phyloP scores from a whole-genome alignment of 2,113 vertebrate genomes.

The Anser brachyrhynchus region DNA sequence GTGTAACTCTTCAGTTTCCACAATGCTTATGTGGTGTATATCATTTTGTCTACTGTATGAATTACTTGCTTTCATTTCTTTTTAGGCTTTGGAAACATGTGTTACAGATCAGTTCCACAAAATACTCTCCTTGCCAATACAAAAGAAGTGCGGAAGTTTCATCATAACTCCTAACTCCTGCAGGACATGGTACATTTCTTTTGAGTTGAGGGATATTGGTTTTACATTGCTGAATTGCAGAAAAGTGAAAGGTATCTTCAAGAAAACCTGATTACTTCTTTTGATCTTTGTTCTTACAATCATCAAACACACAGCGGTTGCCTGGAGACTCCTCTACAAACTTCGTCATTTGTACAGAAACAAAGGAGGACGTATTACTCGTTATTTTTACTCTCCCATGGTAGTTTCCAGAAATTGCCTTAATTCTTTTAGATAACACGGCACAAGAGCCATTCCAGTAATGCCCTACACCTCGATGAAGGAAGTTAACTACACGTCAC shows the following conservation, averaged over 20 bases:
- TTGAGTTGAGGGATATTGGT: background rate
- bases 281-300: constrained; percentile 27
- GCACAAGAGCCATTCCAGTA: background rate
- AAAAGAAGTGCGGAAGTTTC: background rate
- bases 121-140: background rate
- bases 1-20: background rate
- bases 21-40: background rate
- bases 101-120: background rate
- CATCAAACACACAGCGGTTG: constrained; percentile 11
- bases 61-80: background rate
- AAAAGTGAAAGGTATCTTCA: background rate
- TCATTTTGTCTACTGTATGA: background rate
- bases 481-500: background rate
- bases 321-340: constrained; percentile 23
- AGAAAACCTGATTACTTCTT: constrained; percentile 23
- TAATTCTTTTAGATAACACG: background rate
- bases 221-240: constrained; percentile 9
- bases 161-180: background rate
- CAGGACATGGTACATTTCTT: background rate
- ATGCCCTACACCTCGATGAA: background rate
- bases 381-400: constrained; percentile 7
- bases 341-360: constrained; percentile 5
- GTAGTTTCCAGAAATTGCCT: background rate
- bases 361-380: background rate
- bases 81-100: background rate